These are phyloP conservation scores for Anoplophora glabripennis DNA, from an alignment of 1,140 invertebrate genomes.

Conservation along the genomic window DNA sequence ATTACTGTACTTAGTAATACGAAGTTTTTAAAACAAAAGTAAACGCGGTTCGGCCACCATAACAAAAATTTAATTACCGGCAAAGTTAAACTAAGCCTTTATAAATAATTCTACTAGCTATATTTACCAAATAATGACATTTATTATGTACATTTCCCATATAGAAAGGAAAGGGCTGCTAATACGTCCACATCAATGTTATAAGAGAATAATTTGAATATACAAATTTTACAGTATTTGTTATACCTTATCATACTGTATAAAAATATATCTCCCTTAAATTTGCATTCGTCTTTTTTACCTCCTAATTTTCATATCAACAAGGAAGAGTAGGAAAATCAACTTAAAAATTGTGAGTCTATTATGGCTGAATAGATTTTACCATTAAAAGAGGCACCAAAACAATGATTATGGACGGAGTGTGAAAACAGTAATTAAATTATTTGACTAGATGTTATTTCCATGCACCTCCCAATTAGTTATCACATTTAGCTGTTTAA, in stretches of 20 bases:
- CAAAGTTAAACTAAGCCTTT: conserved; percentile 1
- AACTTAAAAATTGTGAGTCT: too few species aligned
- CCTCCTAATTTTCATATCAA: too few species aligned
- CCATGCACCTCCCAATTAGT: neutral
- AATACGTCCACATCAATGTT: neutral
- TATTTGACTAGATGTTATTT: neutral
- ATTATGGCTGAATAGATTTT: too few species aligned
- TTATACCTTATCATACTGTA: neutral
- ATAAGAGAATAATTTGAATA: neutral
- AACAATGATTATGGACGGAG: neutral
- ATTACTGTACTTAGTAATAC: conserved; percentile 1
- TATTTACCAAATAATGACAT: conserved; percentile 6
- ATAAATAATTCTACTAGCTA: neutral
- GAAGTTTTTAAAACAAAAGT: conserved; percentile 1
- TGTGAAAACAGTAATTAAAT: neutral
- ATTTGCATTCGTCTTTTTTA: too few species aligned
- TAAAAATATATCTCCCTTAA: too few species aligned
- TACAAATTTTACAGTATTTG: neutral
- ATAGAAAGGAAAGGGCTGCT: conserved; percentile 1
- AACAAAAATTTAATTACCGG: neutral
- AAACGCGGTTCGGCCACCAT: neutral
- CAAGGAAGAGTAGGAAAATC: too few species aligned
- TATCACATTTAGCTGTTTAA: neutral
- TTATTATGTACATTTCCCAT: conserved; percentile 7
- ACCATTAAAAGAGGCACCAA: too few species aligned